Conservation (phyloP, 2,888 invertebrate genomes). For the Coremacera marginata region DNA sequence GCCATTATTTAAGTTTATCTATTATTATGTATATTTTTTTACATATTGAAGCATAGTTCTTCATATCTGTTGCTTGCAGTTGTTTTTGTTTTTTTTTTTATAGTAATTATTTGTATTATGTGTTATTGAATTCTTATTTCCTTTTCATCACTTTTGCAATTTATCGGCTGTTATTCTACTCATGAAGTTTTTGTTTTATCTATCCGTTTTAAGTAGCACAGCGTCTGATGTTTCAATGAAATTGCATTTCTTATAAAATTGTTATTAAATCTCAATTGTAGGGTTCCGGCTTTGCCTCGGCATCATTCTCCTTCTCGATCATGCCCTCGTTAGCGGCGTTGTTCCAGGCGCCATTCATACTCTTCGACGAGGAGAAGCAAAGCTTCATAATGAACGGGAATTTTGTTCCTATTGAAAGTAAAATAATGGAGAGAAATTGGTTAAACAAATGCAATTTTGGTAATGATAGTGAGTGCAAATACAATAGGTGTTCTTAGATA, state of each 20-base stretch:
- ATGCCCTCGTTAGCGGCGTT: slow-evolving; percentile 69
- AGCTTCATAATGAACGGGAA: slow-evolving; percentile 99
- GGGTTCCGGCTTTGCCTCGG: slow-evolving; percentile 60
- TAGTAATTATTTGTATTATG: background rate
- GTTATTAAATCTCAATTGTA: slow-evolving; percentile 69
- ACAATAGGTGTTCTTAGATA: background rate
- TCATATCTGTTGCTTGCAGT: background rate
- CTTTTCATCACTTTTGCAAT: background rate
- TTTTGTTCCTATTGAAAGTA: slow-evolving; percentile 82
- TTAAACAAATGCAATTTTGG: background rate
- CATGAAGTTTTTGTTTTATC: background rate
- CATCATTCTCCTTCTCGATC: slow-evolving; percentile 69
- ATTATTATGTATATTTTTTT: background rate
- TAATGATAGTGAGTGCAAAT: too few species aligned
- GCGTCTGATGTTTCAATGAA: slow-evolving; percentile 25
- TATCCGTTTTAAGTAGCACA: background rate
- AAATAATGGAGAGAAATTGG: background rate
- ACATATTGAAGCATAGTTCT: background rate
- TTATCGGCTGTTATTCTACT: background rate
- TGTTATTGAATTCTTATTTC: background rate
- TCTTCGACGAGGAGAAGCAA: slow-evolving; percentile 90
- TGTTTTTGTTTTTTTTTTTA: background rate
- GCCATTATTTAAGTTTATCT: too few species aligned
- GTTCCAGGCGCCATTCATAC: slow-evolving; percentile 74
- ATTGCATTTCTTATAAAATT: slow-evolving; percentile 60